Evolutionary conservation across 2,888 invertebrate species (phyloP), one percentile per base, ranked within the genome.

Genomic region (Agrypnus murinus): DNA sequence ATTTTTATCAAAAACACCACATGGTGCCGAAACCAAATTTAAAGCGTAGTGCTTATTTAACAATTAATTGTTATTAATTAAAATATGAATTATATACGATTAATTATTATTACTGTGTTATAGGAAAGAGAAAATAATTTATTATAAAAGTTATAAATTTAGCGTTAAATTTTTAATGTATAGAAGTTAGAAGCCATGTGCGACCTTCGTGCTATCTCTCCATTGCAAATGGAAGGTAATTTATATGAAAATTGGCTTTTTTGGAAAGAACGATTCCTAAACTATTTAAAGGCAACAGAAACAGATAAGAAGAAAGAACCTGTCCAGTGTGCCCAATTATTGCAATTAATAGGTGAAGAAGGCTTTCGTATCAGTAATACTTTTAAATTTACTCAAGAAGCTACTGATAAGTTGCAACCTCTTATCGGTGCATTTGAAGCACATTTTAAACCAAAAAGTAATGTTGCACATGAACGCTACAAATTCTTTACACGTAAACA

Each of bases 391-490:
- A 46, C 46, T 46, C 14, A 17, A 14, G 17, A 46, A 6, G 17
- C 46, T 46, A 63, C 40, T n/a, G n/a, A 73, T 43, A 73, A 77
- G 34, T 58, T 74, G 12, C 7, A 48, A 9, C n/a, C 14, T 7
- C 38, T 79, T 5, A 17, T 77, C 14, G 48, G 62, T 4, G 73
- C 76, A 57, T 80, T 77, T 63, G 76, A 77, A 58, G 67, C 48
- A 6, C 72, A 77, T 55, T 79, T 76, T 65, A 14, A 69, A 58
- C 75, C 77, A 3, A 77, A 75, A 69, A 67, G 75, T 64, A 78
- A 77, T 65, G 3, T 72, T 3, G 59, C 72, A 0, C 74, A 72
- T 46, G 75, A 77, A 50, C 57, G 76, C 31, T 72, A 75, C 53
- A 62, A 76, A 62, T 77, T 77, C n/a, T 77, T 78, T 63, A 72